Evolutionary conservation across 2,888 invertebrate genomes (phyloP).

Genomic region (Osmoderma eremita): DNA sequence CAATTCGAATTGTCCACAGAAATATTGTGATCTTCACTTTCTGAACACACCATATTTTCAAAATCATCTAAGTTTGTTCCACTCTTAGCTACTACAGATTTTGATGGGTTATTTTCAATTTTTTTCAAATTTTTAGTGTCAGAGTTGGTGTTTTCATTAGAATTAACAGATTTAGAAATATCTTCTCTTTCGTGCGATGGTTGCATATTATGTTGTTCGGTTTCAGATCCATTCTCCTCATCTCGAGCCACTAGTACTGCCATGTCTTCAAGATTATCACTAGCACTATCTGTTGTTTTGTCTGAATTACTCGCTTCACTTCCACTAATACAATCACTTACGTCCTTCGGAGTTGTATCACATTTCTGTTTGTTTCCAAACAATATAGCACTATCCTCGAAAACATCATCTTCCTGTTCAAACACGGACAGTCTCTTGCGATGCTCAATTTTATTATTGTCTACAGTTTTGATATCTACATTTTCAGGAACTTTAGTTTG

Average conservation of each 20-base stretch:
- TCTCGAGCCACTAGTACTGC: constrained; percentile 3
- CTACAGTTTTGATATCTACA: constrained; percentile 40
- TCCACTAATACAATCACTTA: neutral
- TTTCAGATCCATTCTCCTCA: constrained; percentile 37
- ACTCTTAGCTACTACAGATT: too few species aligned
- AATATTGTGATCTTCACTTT: too few species aligned
- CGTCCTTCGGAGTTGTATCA: constrained; percentile 9
- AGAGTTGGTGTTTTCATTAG: too few species aligned
- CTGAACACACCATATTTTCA: too few species aligned
- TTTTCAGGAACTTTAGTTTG: constrained; percentile 42
- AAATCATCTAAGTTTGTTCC: too few species aligned
- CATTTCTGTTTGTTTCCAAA: constrained; percentile 35
- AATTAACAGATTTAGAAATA: neutral
- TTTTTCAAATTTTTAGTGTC: too few species aligned
- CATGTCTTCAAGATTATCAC: neutral
- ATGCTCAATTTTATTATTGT: constrained; percentile 22
- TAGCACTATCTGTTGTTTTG: constrained; percentile 5
- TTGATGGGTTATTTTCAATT: too few species aligned
- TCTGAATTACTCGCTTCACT: constrained; percentile 6
- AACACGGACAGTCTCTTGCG: neutral
- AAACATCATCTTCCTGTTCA: constrained; percentile 42
- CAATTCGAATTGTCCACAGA: too few species aligned
- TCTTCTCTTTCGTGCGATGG: neutral
- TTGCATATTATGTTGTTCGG: constrained; percentile 23
- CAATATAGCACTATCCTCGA: constrained; percentile 25